Evolutionary conservation across 1,140 invertebrate species (phyloP).

Genomic region (Drosophila paulistorum): DNA sequence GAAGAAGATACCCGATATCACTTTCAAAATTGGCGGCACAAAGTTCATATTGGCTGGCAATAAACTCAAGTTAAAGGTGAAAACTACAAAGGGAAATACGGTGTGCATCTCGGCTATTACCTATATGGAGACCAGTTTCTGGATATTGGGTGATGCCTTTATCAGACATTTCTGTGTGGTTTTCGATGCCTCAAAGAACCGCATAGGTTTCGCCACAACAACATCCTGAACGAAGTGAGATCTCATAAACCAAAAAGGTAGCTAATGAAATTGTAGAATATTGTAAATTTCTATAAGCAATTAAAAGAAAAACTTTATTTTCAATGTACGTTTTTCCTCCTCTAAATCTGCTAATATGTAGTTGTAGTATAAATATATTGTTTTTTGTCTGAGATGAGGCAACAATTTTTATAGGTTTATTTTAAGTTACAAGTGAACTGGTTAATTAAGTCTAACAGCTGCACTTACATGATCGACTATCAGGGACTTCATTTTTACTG

Average conservation of each 20-base stretch:
- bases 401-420: background rate
- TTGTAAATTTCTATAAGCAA: background rate
- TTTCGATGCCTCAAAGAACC: conserved; percentile 23
- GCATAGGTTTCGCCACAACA: conserved; percentile 34
- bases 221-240: conserved; percentile 3
- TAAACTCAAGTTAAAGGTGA: conserved; percentile 26
- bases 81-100: conserved; percentile 26
- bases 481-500: background rate
- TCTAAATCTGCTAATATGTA: background rate
- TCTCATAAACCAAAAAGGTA: conserved; percentile 21
- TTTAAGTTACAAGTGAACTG: too few species aligned
- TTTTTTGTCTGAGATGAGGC: background rate
- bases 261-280: background rate
- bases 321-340: background rate
- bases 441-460: conserved; percentile 43
- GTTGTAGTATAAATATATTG: background rate
- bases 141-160: conserved; percentile 38
- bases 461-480: conserved; percentile 19
- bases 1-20: conserved; percentile 19
- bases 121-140: background rate
- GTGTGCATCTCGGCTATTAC: conserved; percentile 31
- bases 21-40: conserved; percentile 12
- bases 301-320: too few species aligned
- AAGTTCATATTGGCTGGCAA: conserved; percentile 9
- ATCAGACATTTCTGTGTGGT: conserved; percentile 28